These are phyloP conservation scores for Calidris pugnax DNA, from an alignment of 2,113 vertebrate species.

Conservation along the genomic window DNA sequence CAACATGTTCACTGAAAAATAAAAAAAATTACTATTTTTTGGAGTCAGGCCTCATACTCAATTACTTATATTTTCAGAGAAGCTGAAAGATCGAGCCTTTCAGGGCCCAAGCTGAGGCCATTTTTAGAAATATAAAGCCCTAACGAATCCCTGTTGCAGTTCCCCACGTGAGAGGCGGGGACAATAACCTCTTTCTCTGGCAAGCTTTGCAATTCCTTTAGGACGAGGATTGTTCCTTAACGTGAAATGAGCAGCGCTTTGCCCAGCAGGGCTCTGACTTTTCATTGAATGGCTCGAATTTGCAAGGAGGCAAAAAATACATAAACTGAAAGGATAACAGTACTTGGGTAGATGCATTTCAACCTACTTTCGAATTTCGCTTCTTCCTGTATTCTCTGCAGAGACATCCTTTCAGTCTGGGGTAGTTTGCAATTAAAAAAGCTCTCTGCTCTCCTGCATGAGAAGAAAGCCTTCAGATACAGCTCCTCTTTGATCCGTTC, in stretches of 20 bases:
- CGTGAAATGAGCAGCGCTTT: not conserved
- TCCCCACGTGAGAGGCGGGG: not conserved
- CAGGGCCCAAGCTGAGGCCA: not conserved
- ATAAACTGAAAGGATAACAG: not conserved
- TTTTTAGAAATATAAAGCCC: not conserved
- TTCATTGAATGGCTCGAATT: not conserved
- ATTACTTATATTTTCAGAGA: not conserved
- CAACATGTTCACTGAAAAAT: not conserved
- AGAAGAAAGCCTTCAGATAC: not conserved
- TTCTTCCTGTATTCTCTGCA: not conserved
- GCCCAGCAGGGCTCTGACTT: conserved; percentile 16
- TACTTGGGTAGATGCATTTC: not conserved
- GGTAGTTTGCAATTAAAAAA: not conserved
- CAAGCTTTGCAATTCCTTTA: conserved; percentile 8
- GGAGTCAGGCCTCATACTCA: not conserved
- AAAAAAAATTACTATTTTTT: not conserved
- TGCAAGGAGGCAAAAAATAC: not conserved
- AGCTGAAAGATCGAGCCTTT: not conserved
- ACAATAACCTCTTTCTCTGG: not conserved
- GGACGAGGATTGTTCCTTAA: not conserved
- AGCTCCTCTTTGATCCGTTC: not conserved
- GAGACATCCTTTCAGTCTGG: not conserved
- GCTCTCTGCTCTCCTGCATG: not conserved
- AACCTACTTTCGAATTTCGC: not conserved
- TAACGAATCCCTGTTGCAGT: not conserved